Conservation (phyloP, 2,888 invertebrate species). For the Bugula neritina region DNA sequence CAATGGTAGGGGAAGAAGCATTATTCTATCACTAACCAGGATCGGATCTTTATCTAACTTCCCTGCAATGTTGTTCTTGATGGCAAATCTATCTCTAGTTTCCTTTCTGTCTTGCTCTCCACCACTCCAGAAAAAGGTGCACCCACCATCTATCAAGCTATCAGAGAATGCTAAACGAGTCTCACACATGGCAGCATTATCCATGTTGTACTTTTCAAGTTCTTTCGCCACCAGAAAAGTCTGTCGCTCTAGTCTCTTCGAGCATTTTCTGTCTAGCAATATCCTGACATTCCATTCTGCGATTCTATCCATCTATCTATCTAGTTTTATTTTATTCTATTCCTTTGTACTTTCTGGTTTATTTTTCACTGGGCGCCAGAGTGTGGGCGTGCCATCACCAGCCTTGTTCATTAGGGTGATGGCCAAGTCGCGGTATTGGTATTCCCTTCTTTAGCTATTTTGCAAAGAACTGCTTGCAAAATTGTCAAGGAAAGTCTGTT, state of each 20-base stretch:
- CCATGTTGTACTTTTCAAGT: neutral
- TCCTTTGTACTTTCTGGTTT: neutral
- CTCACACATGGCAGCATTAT: neutral
- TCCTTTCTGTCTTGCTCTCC: neutral
- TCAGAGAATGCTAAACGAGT: neutral
- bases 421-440: too few species aligned
- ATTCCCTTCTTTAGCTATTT: neutral
- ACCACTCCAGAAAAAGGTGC: neutral
- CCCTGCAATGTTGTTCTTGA: too few species aligned
- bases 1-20: too few species aligned
- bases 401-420: too few species aligned
- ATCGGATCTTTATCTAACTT: too few species aligned
- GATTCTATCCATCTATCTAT: too few species aligned
- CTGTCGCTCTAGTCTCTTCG: neutral
- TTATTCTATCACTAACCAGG: too few species aligned
- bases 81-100: too few species aligned
- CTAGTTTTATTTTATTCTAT: too few species aligned
- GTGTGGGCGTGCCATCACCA: too few species aligned
- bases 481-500: neutral
- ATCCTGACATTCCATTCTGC: neutral
- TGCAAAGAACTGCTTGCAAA: neutral
- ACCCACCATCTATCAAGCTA: neutral
- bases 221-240: neutral
- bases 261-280: neutral
- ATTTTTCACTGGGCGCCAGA: neutral